A percentile compares a stretch with the other conserved stretches of the same genome.
These are phyloP conservation scores for Scrobipalpa costella DNA, from an alignment of 2,888 invertebrate species.

Conservation along the genomic window DNA sequence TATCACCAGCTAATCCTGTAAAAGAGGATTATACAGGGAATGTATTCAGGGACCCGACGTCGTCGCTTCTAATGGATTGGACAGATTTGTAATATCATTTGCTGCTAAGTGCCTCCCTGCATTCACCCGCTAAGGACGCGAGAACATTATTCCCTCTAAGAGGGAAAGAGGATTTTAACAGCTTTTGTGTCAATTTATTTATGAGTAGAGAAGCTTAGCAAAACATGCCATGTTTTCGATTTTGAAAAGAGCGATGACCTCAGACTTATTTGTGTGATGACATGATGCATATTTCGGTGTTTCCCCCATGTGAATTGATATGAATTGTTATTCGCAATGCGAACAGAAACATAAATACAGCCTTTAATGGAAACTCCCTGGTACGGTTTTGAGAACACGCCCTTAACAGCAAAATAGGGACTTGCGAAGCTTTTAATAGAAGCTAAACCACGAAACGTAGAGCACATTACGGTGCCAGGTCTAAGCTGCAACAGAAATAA, in stretches of 20 bases:
- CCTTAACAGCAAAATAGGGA: neutral
- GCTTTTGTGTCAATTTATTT: neutral
- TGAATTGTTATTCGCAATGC: too few relatives aligned
- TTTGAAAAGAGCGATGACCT: too few relatives aligned
- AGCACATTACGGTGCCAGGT: conserved; percentile 30
- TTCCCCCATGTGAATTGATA: too few relatives aligned
- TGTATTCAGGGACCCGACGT: conserved; percentile 36
- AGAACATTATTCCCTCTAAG: neutral
- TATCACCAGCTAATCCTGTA: conserved; percentile 36
- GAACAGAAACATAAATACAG: too few relatives aligned
- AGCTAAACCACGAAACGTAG: conserved; percentile 2
- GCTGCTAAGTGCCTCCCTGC: conserved; percentile 15
- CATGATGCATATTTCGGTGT: too few relatives aligned
- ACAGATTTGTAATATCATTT: conserved; percentile 19
- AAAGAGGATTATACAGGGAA: conserved; percentile 51
- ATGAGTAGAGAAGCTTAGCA: neutral
- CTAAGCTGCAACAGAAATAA: conserved; percentile 61
- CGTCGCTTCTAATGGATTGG: conserved; percentile 40
- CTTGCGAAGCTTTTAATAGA: conserved; percentile 7
- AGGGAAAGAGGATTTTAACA: neutral
- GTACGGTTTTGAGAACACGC: too few relatives aligned
- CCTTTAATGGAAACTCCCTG: too few relatives aligned
- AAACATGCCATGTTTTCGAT: too few relatives aligned
- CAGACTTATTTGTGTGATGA: too few relatives aligned
- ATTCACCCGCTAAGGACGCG: conserved; percentile 6